A percentile compares a stretch with the other conserved stretches of the same genome.
Evolutionary conservation across 2,888 invertebrate genomes (phyloP).

Genomic region (Adela reaumurella): DNA sequence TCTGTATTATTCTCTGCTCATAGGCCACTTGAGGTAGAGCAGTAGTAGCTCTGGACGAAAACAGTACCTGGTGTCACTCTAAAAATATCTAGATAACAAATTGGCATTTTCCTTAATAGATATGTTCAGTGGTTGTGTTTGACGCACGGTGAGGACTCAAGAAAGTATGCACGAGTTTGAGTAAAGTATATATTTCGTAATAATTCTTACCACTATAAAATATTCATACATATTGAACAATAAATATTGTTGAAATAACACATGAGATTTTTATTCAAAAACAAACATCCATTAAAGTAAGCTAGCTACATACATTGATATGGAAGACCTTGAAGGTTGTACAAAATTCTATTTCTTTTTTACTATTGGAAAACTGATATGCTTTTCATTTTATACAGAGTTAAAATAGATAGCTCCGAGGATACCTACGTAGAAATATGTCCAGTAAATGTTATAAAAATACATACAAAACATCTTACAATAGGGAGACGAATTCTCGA

Average conservation of each 20-base stretch:
- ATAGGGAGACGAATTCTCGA: slow-evolving; percentile 26
- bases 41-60: too few species aligned
- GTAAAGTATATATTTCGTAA: slow-evolving; percentile 16
- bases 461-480: slow-evolving; percentile 46
- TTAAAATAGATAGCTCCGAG: slow-evolving; percentile 43
- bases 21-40: too few species aligned
- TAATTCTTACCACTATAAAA: slow-evolving; percentile 22
- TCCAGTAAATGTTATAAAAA: slow-evolving; percentile 49
- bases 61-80: too few species aligned
- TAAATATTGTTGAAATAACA: slow-evolving; percentile 4
- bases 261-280: slow-evolving; percentile 5
- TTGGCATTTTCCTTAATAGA: slow-evolving; percentile 40
- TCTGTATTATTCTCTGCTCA: too few species aligned
- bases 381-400: slow-evolving; percentile 45
- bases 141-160: slow-evolving; percentile 63
- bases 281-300: slow-evolving; percentile 10
- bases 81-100: too few species aligned
- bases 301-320: slow-evolving; percentile 33
- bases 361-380: slow-evolving; percentile 53
- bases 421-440: slow-evolving; percentile 20
- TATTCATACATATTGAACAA: slow-evolving; percentile 13
- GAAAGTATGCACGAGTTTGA: slow-evolving; percentile 3
- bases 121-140: slow-evolving; percentile 75
- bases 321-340: slow-evolving; percentile 50
- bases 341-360: slow-evolving; percentile 39